A percentile compares a stretch with the other conserved stretches of the same genome.
phyloP scores from a whole-genome alignment of 2,888 invertebrate species.

The Aquatica leii region DNA sequence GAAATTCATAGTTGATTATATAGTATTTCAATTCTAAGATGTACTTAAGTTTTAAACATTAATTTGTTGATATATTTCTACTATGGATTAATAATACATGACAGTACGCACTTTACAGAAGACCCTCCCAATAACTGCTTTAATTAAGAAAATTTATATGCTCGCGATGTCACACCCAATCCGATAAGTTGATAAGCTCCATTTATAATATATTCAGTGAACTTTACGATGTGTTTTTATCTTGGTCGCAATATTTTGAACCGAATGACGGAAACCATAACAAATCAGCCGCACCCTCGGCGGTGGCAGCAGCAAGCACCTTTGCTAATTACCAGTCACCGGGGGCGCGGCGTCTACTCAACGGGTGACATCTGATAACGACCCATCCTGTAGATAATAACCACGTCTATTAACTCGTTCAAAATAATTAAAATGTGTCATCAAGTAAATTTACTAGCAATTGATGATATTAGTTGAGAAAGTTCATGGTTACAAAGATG shows the following conservation, averaged over 20 bases:
- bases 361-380: slow-evolving; percentile 44
- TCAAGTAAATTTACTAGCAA: slow-evolving; percentile 11
- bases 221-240: slow-evolving; percentile 55
- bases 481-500: slow-evolving; percentile 26
- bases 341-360: slow-evolving; percentile 34
- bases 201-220: slow-evolving; percentile 50
- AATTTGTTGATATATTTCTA: no score
- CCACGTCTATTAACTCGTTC: slow-evolving; percentile 35
- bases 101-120: slow-evolving; percentile 42
- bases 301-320: slow-evolving; percentile 43
- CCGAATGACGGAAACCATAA: slow-evolving; percentile 46
- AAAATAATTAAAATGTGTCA: slow-evolving; percentile 33
- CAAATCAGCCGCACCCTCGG: slow-evolving; percentile 49
- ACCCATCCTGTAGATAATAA: slow-evolving; percentile 39
- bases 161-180: slow-evolving; percentile 52
- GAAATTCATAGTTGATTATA: no score
- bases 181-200: slow-evolving; percentile 51
- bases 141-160: slow-evolving; percentile 55
- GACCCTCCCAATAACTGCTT: slow-evolving; percentile 51
- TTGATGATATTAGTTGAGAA: slow-evolving; percentile 19
- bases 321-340: slow-evolving; percentile 48
- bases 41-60: no score
- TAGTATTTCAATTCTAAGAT: no score
- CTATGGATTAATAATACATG: slow-evolving; percentile 4
- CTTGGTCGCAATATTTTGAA: slow-evolving; percentile 52